phyloP scores from a whole-genome alignment of 2,113 vertebrate species.

The Alexandromys fortis region DNA sequence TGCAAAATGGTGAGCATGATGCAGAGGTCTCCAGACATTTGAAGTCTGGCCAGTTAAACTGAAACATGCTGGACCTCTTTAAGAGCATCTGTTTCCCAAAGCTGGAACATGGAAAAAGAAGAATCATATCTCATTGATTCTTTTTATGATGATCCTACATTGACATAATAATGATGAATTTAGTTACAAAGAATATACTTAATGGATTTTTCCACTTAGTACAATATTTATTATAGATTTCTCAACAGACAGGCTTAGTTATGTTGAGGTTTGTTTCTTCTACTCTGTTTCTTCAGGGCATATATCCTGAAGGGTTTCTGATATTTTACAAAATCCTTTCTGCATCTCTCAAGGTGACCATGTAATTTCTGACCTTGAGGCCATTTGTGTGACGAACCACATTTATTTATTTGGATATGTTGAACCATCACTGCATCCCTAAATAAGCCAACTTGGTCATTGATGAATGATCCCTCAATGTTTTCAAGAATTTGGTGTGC shows the following conservation, averaged over 20 bases:
- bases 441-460: no score
- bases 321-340: neutral
- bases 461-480: neutral
- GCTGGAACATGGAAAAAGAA: neutral
- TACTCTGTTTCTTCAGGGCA: neutral
- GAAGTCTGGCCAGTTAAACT: neutral
- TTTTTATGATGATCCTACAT: neutral
- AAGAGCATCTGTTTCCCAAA: neutral
- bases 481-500: neutral
- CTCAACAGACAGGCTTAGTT: neutral
- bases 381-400: no score
- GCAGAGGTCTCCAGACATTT: neutral
- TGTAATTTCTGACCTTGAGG: neutral
- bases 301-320: neutral
- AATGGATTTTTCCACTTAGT: neutral
- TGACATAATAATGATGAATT: neutral
- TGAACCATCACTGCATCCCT: neutral
- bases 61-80: neutral
- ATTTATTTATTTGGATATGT: neutral
- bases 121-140: neutral
- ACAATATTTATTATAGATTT: neutral
- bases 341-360: neutral
- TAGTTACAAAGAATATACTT: neutral
- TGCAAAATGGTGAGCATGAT: neutral
- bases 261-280: neutral